Evolutionary conservation across 1,140 invertebrate species (phyloP), one percentile per base, ranked within the genome.

Genomic region (Leguminivora glycinivorella): DNA sequence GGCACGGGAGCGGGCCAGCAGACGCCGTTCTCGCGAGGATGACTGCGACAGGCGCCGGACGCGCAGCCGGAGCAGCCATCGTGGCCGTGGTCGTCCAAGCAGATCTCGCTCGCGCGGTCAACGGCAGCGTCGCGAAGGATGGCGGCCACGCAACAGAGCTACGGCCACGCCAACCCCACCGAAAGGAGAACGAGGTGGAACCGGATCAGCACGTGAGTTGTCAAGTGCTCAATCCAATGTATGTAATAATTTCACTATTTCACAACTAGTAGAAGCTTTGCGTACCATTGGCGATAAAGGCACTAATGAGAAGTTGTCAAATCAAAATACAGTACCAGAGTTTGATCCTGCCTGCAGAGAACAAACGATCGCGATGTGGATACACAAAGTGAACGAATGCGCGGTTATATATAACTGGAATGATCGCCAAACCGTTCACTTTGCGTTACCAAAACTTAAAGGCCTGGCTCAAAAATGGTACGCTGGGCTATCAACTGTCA

Each of bases 381-480:
- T 70, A 22, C 5, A 25, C 12, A 75, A 77, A 66, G 69, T 77
- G 4, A 75, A 79, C 31, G 71, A 79, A 67, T 70, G 76, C 47
- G 19, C 69, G 1, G 71, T 69, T 7, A 69, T 77, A 29, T 75
- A 67, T 70, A 19, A 38, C 6, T 79, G 78, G 78, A 66, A 73
- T 9, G 75, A 77, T 56, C 68, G 71, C 14, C 56, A 69, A 10
- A 77, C 73, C 4, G 75, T 77, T 26, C 69, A 70, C 24, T 70
- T 43, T 52, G 69, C 69, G n/a, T 24, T 70, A 19, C 56, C 69
- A 12, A 70, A 70, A 60, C 24, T 70, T 24, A 47, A 5, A 1
- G 69, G 58, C 0, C 0, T 66, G 19, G 69, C 69, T 19, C 56
- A n/a, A n/a, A n/a, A n/a, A n/a, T n/a, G n/a, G n/a, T n/a, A n/a